Conservation (phyloP, 2,113 vertebrate species). For the Pica pica region DNA sequence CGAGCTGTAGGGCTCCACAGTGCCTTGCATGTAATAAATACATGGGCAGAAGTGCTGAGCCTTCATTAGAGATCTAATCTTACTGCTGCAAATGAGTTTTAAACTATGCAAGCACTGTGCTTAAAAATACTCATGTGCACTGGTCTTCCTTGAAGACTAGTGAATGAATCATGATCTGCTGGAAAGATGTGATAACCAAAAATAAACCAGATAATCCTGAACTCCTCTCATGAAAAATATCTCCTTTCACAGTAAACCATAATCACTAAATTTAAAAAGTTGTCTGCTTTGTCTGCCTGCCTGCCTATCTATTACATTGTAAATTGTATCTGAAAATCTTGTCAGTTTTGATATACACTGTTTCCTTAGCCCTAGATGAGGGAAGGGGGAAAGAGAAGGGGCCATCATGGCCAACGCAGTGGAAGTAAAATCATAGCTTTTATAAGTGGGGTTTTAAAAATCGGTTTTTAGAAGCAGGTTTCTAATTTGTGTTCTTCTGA, state of each 20-base stretch:
- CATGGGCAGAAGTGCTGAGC: not conserved
- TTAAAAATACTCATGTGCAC: not conserved
- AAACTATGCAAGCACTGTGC: not conserved
- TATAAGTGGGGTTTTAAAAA: not conserved
- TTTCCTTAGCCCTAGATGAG: not conserved
- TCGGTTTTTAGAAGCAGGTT: not conserved
- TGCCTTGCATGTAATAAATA: rapidly evolving
- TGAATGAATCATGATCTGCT: conserved; percentile 22
- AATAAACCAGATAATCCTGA: conserved; percentile 34
- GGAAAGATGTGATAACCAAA: conserved; percentile 11
- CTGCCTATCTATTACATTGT: not conserved
- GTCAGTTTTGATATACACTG: not conserved
- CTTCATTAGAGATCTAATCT: not conserved
- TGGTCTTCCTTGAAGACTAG: not conserved
- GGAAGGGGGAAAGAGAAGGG: too few relatives aligned
- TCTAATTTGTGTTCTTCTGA: not conserved
- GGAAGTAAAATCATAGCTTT: not conserved
- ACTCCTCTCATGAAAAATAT: not conserved
- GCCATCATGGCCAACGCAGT: not conserved
- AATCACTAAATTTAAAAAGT: not conserved
- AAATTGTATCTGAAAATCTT: not conserved
- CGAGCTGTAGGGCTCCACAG: not conserved
- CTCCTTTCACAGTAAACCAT: not conserved
- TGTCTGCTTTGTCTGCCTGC: not conserved
- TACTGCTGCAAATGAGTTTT: not conserved